A percentile compares a stretch with the other conserved stretches of the same genome.
Evolutionary conservation across 2,113 vertebrate species (phyloP).

Genomic region (Orycteropus afer): DNA sequence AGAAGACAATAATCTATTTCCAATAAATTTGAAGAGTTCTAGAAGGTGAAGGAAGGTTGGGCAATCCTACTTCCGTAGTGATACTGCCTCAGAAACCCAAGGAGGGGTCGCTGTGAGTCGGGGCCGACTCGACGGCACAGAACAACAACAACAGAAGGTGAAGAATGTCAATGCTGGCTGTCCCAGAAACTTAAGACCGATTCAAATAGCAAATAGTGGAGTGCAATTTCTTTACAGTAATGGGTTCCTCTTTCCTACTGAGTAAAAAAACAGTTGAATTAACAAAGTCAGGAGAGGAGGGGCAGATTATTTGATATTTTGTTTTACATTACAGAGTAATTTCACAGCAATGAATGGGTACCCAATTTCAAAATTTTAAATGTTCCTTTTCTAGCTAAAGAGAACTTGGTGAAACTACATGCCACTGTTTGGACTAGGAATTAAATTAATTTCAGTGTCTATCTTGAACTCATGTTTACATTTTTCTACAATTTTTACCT

Average conservation of each 20-base stretch:
- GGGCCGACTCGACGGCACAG: too few species aligned
- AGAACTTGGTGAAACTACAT: background rate
- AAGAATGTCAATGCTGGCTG: constrained; percentile 27
- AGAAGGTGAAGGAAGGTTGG: too few species aligned
- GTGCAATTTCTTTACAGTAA: background rate
- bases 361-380: background rate
- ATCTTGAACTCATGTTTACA: background rate
- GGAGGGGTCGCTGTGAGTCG: too few species aligned
- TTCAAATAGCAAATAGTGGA: constrained; percentile 60
- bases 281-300: background rate
- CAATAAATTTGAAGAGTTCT: constrained; percentile 52
- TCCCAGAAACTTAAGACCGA: constrained; percentile 49
- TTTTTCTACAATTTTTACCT: background rate
- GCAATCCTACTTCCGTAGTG: too few species aligned
- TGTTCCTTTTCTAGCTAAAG: background rate
- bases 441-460: background rate
- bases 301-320: constrained; percentile 1
- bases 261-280: constrained; percentile 46
- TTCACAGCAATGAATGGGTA: background rate
- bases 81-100: too few species aligned
- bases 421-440: background rate
- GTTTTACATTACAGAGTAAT: background rate
- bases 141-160: too few species aligned
- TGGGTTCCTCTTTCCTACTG: constrained; percentile 19
- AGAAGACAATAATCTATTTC: constrained; percentile 44